Percentiles rank a stretch among this genome's conserved stretches.
These are phyloP conservation scores for Melinopterus prodromus DNA, from an alignment of 2,888 invertebrate genomes.

Conservation along the genomic window DNA sequence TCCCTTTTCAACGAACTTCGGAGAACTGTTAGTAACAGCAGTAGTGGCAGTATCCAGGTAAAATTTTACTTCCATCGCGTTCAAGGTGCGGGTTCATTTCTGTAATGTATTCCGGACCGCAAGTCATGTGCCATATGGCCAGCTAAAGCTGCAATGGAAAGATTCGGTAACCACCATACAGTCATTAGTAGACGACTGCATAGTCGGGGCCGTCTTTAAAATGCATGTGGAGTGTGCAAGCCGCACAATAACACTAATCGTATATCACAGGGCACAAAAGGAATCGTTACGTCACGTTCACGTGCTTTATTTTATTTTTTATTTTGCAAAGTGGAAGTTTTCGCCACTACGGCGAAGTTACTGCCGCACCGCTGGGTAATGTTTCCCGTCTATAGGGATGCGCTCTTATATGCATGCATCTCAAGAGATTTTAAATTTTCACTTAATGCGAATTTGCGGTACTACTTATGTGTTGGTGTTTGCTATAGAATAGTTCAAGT, in stretches of 20 bases:
- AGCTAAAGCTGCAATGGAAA: background rate
- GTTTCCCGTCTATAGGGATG: no score
- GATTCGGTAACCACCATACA: constrained; percentile 4
- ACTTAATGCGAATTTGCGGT: no score
- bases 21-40: background rate
- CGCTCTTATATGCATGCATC: no score
- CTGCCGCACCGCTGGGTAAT: no score
- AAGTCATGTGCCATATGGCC: constrained; percentile 4
- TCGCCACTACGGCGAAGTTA: background rate
- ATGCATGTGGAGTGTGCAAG: background rate
- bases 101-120: background rate
- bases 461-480: no score
- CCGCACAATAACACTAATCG: background rate
- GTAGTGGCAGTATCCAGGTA: background rate
- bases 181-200: background rate
- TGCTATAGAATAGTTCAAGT: no score
- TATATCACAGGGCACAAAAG: background rate
- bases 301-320: background rate
- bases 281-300: background rate
- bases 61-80: background rate
- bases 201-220: background rate
- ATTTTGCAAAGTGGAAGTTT: background rate
- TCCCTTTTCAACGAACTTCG: background rate
- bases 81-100: background rate
- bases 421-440: no score